Percentiles rank a stretch among this genome's conserved stretches.
These are phyloP conservation scores for Mesaphorura yosii DNA, from an alignment of 1,140 invertebrate genomes.

Conservation along the genomic window DNA sequence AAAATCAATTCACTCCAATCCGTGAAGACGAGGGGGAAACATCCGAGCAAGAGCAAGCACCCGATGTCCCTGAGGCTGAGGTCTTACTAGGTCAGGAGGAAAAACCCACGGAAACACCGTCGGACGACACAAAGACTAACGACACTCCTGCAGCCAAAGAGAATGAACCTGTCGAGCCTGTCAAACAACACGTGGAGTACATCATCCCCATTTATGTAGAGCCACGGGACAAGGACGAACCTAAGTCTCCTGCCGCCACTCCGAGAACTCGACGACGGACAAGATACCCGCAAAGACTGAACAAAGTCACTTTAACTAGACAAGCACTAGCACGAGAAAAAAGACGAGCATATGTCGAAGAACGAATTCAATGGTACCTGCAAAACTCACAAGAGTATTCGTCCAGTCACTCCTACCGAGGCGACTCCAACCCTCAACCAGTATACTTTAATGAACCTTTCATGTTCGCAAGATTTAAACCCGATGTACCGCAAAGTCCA, in stretches of 20 bases:
- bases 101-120: too few species aligned
- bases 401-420: not conserved
- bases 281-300: conserved; percentile 27
- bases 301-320: conserved; percentile 26
- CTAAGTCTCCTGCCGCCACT: conserved; percentile 5
- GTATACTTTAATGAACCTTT: not conserved
- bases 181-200: conserved; percentile 10
- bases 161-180: not conserved
- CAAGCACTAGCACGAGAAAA: conserved; percentile 29
- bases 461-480: not conserved
- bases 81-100: too few species aligned
- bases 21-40: too few species aligned
- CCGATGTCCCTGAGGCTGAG: too few species aligned
- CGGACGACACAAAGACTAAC: too few species aligned
- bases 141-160: too few species aligned
- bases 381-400: conserved; percentile 12
- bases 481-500: too few species aligned
- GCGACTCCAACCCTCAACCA: not conserved
- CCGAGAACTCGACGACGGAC: conserved; percentile 23
- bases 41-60: too few species aligned
- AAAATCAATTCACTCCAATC: too few species aligned
- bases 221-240: conserved; percentile 3
- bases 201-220: too few species aligned
- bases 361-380: conserved; percentile 28
- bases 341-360: conserved; percentile 27